Base-by-base conservation (phyloP, 2,797 vertebrate species). In the Manis crassicaudata region DNA sequence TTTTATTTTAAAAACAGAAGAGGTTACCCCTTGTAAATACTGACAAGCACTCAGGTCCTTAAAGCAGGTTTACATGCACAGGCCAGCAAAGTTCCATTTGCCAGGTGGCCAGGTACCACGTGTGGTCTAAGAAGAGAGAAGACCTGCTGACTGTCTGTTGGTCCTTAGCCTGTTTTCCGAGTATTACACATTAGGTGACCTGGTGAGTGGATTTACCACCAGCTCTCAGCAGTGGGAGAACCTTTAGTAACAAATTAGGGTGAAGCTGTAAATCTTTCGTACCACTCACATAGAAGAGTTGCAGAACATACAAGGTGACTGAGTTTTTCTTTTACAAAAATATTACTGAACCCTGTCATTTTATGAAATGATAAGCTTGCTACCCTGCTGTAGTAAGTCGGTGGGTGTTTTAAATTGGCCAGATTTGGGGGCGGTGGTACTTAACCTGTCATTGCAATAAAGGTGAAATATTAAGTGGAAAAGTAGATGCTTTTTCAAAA, bases 391-490 rank as follows among this genome's bases (percentile, higher is more conserved):
- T 63, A 27, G 3, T 65, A 80, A 43, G 17, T 83, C 56, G n/a
- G 43, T 60, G 52, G 3, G 70, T 63, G 1, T 46, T 50, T 46
- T 50, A 65, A 17, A 11, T 2, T 8, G 40, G 70, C 43, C 21
- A 60, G 29, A 37, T 70, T 92, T 86, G 27, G 52, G 21, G 14
- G 10, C 56, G 10, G 13, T 54, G 7, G 12, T 72, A 76, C 23
- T 90, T 93, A 75, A 17, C 43, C 46, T 72, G 32, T 79, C 37
- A 63, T 65, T 93, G 75, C 43, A 84, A 75, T 85, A n/a, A 54
- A 72, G 37, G n/a, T 70, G 40, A 81, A 65, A 91, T 91, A 85
- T 84, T 85, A 76, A 93, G 52, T 94, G 58, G 56, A 83, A 79
- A 90, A n/a, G 9, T 76, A 50, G 76, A 27, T 77, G 35, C 16